Conservation (phyloP, 2,888 invertebrate species). For the Herminia tarsipennalis region DNA sequence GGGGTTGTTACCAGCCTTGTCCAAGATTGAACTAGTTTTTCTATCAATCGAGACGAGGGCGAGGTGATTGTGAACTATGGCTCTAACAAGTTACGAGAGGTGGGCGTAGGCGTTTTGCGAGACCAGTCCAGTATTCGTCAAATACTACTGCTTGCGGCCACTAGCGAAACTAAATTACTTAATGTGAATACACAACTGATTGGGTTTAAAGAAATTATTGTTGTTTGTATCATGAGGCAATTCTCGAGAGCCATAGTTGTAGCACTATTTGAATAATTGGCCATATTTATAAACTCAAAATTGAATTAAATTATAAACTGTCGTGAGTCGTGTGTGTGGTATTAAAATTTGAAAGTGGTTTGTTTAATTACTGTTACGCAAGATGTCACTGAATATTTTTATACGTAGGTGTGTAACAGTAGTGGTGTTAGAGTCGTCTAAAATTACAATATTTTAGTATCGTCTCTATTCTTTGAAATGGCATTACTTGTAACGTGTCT, state of each 20-base stretch:
- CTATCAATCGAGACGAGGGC: conserved; percentile 66
- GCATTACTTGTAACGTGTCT: conserved; percentile 25
- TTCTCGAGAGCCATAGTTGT: conserved; percentile 8
- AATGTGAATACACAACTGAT: conserved; percentile 15
- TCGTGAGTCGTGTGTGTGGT: neutral
- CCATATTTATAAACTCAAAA: neutral
- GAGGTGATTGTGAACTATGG: conserved; percentile 64
- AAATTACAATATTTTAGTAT: conserved; percentile 7
- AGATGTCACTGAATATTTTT: neutral
- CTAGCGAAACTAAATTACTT: conserved; percentile 17
- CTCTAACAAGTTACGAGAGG: conserved; percentile 36
- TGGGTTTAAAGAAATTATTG: conserved; percentile 11
- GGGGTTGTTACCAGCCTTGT: conserved; percentile 71
- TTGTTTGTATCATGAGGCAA: conserved; percentile 12
- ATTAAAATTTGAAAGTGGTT: conserved; percentile 3
- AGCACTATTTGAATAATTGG: conserved; percentile 4
- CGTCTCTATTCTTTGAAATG: conserved; percentile 12
- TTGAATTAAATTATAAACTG: neutral
- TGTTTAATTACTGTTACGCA: conserved; percentile 1
- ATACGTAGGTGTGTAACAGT: neutral
- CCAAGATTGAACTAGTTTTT: conserved; percentile 80
- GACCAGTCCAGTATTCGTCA: conserved; percentile 16
- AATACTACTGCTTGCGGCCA: neutral
- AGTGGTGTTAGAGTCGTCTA: too few relatives aligned
- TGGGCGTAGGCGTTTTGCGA: conserved; percentile 35